phyloP scores from a whole-genome alignment of 1,140 invertebrate genomes.

The Hypsibius dujardini region DNA sequence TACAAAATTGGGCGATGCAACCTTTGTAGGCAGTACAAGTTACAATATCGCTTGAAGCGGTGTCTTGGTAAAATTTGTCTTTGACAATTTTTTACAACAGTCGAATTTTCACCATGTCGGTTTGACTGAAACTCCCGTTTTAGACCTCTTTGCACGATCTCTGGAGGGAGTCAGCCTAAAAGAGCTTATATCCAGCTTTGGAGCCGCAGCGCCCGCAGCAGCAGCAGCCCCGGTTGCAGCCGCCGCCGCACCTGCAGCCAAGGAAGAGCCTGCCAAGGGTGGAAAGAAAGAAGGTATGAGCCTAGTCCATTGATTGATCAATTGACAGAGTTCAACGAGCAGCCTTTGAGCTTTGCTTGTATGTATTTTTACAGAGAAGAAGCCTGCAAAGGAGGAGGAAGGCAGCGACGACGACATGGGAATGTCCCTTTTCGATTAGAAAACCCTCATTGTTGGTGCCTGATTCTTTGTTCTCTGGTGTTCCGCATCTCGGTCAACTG shows the following conservation, averaged over 20 bases:
- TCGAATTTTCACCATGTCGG: no score
- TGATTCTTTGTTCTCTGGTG: no score
- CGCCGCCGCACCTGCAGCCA: slow-evolving; percentile 45
- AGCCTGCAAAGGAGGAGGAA: slow-evolving; percentile 53
- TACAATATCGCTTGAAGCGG: no score
- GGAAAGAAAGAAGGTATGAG: slow-evolving; percentile 25
- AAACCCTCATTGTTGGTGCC: no score
- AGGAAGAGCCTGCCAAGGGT: slow-evolving; percentile 27
- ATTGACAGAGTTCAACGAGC: slow-evolving; percentile 21
- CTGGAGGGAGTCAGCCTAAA: slow-evolving; percentile 84
- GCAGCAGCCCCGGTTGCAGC: slow-evolving; percentile 48
- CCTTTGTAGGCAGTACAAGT: no score
- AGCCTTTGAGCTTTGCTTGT: slow-evolving; percentile 22
- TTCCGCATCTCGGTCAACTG: no score
- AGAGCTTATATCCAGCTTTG: slow-evolving; percentile 81
- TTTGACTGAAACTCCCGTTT: no score
- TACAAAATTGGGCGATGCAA: no score
- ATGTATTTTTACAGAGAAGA: slow-evolving; percentile 43
- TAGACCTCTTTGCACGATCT: slow-evolving; percentile 80
- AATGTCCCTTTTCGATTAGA: slow-evolving; percentile 39
- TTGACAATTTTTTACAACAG: no score
- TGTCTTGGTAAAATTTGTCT: no score
- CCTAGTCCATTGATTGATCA: slow-evolving; percentile 16
- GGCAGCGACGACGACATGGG: slow-evolving; percentile 88
- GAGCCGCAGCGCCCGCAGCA: slow-evolving; percentile 68